phyloP scores from a whole-genome alignment of 2,113 vertebrate species.

The Fukomys damarensis region DNA sequence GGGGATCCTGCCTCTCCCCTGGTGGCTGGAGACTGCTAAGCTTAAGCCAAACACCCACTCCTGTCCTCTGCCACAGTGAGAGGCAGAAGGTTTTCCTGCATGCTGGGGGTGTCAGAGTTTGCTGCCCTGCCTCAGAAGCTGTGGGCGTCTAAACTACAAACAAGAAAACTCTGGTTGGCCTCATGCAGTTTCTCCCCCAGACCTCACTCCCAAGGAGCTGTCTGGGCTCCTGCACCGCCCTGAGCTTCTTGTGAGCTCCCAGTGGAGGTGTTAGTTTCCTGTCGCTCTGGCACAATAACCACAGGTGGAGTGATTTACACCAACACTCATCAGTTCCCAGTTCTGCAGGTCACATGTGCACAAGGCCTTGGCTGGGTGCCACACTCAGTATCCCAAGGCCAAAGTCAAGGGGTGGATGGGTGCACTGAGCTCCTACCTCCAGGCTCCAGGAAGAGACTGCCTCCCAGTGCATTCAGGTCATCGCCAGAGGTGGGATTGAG shows the following conservation, averaged over 20 bases:
- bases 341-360: background rate
- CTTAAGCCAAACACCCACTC: background rate
- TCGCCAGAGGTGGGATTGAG: background rate
- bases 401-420: background rate
- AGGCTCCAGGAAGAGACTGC: background rate
- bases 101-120: background rate
- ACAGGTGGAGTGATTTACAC: background rate
- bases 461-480: background rate
- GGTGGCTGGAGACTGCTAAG: too few species aligned
- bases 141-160: background rate
- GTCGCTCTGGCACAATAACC: background rate
- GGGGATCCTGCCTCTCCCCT: background rate
- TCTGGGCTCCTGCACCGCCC: background rate
- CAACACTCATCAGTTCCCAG: background rate
- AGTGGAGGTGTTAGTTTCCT: background rate
- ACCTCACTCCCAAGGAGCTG: background rate
- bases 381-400: background rate
- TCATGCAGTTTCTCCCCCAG: background rate
- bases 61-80: background rate
- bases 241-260: background rate
- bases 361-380: accelerated
- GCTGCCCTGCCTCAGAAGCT: background rate
- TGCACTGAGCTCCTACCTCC: background rate
- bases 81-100: background rate
- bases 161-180: constrained; percentile 6